Conservation (phyloP, 2,113 vertebrate genomes). For the Lasiurus borealis region DNA sequence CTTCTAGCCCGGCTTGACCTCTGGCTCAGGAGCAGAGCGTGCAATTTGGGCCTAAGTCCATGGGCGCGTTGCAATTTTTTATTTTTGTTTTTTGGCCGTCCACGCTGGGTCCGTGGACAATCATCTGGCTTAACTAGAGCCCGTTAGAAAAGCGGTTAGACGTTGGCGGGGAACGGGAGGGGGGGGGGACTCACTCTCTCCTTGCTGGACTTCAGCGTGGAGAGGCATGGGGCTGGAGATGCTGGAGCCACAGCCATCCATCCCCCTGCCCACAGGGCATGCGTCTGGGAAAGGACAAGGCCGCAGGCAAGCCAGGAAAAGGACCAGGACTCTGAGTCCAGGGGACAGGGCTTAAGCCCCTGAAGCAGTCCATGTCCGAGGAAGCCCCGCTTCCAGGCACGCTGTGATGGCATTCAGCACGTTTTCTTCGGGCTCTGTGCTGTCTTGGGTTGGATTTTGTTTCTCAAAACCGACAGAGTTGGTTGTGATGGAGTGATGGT, state of each 20-base stretch:
- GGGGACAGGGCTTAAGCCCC: neutral
- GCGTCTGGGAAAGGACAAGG: neutral
- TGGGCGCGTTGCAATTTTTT: neutral
- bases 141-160: neutral
- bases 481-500: no score
- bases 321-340: neutral
- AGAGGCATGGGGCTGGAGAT: fast-evolving
- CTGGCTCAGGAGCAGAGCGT: neutral
- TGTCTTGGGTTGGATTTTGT: neutral
- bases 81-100: neutral
- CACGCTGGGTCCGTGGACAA: neutral
- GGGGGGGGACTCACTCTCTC: neutral
- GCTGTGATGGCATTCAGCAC: fast-evolving
- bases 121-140: neutral
- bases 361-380: neutral
- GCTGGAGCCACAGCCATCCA: no score
- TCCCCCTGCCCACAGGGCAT: fast-evolving
- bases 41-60: neutral
- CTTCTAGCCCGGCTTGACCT: neutral
- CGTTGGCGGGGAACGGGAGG: neutral
- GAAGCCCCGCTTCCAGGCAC: neutral
- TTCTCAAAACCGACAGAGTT: neutral
- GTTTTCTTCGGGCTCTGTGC: neutral
- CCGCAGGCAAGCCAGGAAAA: no score
- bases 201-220: neutral